Base-by-base conservation (phyloP, 92 coral and sea anemone genomes). In the Isaurus tuberculatus region DNA sequence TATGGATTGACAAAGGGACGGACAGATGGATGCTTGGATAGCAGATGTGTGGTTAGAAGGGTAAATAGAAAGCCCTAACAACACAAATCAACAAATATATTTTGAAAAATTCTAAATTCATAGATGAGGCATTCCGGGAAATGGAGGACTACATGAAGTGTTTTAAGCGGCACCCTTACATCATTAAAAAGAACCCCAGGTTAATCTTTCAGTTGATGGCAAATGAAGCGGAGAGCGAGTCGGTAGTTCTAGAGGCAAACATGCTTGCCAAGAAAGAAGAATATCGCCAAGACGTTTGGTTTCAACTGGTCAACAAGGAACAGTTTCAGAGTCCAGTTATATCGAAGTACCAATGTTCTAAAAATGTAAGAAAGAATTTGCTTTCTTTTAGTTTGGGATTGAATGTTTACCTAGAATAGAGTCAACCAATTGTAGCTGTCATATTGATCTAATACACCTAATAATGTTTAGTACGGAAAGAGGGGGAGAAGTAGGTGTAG, bases 141-240 rank as follows among this genome's bases (percentile, higher is more conserved):
- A 63, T 88, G 80, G 84, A 77, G 9, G 91, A 88, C 65, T 88
- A 83, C 85, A 60, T 84, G 66, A 83, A 29, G 46, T 88, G 91
- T 44, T 57, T 90, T 15, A 87, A 80, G 68, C 87, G 90, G n/a
- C 86, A 83, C 69, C 83, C 91, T 2, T 87, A 83, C 57, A 33
- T 77, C 43, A 66, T 90, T 7, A 19, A 22, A 70, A 84, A 87
- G 55, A 63, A 51, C 46, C 91, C 93, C 11, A 68, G 61, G 48
- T 60, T 72, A 53, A 72, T 90, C 63, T 90, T 90, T 55, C 93
- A 90, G 86, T 36, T 78, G 44, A 71, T 90, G 73, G 72, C 83
- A 0, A 90, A 90, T 48, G 93, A 90, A 65, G 86, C 91, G 20
- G 89, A 85, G 63, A 71, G 85, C 19, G 65, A 2, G 13, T 65